Evolutionary conservation across 2,888 invertebrate species (phyloP).

Genomic region (Idaea aversata): DNA sequence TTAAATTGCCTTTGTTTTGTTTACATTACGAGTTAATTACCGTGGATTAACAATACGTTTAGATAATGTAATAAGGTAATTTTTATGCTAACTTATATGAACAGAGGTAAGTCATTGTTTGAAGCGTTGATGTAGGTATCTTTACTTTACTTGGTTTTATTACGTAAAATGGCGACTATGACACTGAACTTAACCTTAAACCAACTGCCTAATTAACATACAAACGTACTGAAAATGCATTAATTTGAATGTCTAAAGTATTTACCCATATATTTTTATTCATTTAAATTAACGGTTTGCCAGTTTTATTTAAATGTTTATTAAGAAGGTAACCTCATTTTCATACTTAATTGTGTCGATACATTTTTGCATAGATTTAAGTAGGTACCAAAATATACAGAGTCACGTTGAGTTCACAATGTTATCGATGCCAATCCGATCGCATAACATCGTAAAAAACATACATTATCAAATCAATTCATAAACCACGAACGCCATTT

Average conservation of each 20-base stretch:
- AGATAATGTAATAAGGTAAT: neutral
- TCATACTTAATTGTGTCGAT: constrained; percentile 34
- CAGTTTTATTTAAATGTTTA: constrained; percentile 48
- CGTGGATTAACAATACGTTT: constrained; percentile 6
- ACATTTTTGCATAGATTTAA: constrained; percentile 7
- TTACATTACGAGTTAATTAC: constrained; percentile 29
- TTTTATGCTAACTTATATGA: neutral
- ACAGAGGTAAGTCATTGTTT: neutral
- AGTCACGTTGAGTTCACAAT: constrained; percentile 11
- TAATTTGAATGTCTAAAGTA: constrained; percentile 69
- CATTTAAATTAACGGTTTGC: constrained; percentile 47
- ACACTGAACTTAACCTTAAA: constrained; percentile 78
- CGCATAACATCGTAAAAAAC: constrained; percentile 7
- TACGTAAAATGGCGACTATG: constrained; percentile 55
- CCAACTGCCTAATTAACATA: constrained; percentile 64
- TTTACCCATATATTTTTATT: constrained; percentile 34
- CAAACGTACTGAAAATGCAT: constrained; percentile 75
- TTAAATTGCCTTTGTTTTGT: constrained; percentile 19
- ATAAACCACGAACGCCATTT: constrained; percentile 54
- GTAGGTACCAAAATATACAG: neutral
- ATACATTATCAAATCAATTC: constrained; percentile 29
- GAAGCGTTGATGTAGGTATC: constrained; percentile 9
- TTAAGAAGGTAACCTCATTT: constrained; percentile 26
- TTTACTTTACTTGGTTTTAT: constrained; percentile 2
- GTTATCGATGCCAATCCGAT: neutral